Conservation (phyloP, 2,113 vertebrate species). For the Tachysurus fulvidraco region DNA sequence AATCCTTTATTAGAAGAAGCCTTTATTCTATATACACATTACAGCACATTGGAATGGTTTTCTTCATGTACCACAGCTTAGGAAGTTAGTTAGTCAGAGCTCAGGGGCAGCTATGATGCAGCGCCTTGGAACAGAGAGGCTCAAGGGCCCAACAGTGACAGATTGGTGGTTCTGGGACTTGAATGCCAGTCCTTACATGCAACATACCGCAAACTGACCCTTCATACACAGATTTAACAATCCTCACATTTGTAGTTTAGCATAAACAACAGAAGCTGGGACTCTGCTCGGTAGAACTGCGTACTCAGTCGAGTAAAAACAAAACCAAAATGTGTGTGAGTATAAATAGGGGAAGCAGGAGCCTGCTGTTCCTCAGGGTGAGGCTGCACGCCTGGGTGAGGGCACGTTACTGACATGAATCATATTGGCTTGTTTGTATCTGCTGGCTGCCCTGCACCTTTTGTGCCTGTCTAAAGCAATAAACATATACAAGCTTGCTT, state of each 20-base stretch:
- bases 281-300: not conserved
- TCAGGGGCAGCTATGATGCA: no score
- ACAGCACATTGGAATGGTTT: no score
- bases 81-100: no score
- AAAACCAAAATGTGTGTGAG: slow-evolving; percentile 19
- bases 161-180: no score
- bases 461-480: slow-evolving; percentile 71
- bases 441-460: slow-evolving; percentile 56
- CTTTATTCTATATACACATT: no score
- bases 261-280: not conserved
- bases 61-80: no score
- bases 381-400: slow-evolving; percentile 55
- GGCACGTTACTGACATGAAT: slow-evolving; percentile 55
- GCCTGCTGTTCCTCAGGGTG: slow-evolving; percentile 47
- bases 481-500: slow-evolving; percentile 68
- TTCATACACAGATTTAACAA: not conserved
- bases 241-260: not conserved
- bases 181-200: not conserved
- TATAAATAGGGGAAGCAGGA: slow-evolving; percentile 63
- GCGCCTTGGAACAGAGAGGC: no score
- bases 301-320: not conserved
- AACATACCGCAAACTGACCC: not conserved
- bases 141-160: no score
- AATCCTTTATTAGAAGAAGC: not conserved
- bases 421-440: slow-evolving; percentile 68